Evolutionary conservation across 2,113 vertebrate species (phyloP), one percentile per base, ranked within the genome.

Genomic region (Anas platyrhynchos): DNA sequence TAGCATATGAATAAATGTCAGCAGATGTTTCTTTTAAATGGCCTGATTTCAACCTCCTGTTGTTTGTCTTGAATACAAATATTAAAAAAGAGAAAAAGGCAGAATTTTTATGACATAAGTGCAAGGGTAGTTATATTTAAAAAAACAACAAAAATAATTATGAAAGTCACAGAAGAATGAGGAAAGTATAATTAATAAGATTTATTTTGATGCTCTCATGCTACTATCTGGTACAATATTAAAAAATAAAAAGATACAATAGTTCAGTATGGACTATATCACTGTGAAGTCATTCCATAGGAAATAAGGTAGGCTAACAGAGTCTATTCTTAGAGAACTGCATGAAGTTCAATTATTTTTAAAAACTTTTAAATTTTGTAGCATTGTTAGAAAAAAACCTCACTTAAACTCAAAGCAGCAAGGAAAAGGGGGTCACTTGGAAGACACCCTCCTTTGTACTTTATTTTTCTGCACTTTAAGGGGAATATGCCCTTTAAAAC

Each of bases 11-110:
- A 98, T 98, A 98, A 98, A 98, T 98, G 98, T 98, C 98, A 98
- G 98, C 98, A 98, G 98, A 98, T 98, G 98, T 98, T 98, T 98
- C 98, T 98, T 98, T 98, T 98, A 98, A 98, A 98, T 98, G 98
- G 98, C 98, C 98, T 98, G 98, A 98, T 98, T 98, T 98, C 98
- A 98, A 98, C 98, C 98, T 98, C 98, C 98, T 98, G 98, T 98
- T 98, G 98, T 98, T 98, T 98, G 98, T 98, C 98, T 98, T 98
- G 98, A 98, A 98, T 98, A 98, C 98, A 98, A 98, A 98, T 98
- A 98, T 98, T 98, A 98, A 98, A 98, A 98, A 97, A 98, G 96
- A 97, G 97, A 98, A 97, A 98, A 97, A 98, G 97, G 97, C 97
- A 97, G 98, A 96, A 97, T 96, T 97, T 98, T 98, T 98, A 98